These are phyloP conservation scores for Idaea dimidiata DNA, from an alignment of 2,888 invertebrate genomes.

Conservation along the genomic window DNA sequence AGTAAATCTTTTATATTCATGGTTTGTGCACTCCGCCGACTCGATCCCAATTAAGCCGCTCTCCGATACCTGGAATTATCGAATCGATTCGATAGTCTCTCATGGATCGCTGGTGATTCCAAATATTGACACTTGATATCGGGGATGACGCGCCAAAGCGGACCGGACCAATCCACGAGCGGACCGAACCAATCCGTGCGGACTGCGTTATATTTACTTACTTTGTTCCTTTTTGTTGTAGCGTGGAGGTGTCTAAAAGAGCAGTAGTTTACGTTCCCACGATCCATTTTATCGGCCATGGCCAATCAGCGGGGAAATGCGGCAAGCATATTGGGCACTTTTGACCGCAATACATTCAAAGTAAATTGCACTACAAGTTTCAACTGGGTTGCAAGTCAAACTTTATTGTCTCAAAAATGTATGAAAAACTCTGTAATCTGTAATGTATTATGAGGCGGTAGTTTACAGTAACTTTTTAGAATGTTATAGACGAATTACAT, in stretches of 20 bases:
- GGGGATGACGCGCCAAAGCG: slow-evolving; percentile 18
- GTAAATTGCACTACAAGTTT: no score
- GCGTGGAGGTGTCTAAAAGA: background rate
- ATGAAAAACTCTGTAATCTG: no score
- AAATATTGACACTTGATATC: slow-evolving; percentile 59
- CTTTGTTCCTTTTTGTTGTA: background rate
- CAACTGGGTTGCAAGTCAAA: no score
- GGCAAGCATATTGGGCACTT: no score
- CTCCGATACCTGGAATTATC: slow-evolving; percentile 62
- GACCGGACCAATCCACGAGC: slow-evolving; percentile 3
- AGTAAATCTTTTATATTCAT: background rate
- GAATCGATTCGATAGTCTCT: slow-evolving; percentile 41
- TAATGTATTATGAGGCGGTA: no score
- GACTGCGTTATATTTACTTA: background rate
- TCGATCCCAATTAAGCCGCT: slow-evolving; percentile 66
- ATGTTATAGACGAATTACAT: no score
- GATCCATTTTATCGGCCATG: background rate
- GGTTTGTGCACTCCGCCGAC: slow-evolving; percentile 32
- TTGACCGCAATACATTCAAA: no score
- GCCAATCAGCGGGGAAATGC: no score
- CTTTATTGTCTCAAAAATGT: no score
- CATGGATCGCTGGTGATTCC: slow-evolving; percentile 47
- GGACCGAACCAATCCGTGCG: background rate
- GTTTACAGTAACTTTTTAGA: no score
- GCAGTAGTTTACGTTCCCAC: background rate